Percentiles rank a stretch among this genome's conserved stretches.
Evolutionary conservation across 2,797 vertebrate genomes (phyloP).

Genomic region (Lagocephalus sceleratus): DNA sequence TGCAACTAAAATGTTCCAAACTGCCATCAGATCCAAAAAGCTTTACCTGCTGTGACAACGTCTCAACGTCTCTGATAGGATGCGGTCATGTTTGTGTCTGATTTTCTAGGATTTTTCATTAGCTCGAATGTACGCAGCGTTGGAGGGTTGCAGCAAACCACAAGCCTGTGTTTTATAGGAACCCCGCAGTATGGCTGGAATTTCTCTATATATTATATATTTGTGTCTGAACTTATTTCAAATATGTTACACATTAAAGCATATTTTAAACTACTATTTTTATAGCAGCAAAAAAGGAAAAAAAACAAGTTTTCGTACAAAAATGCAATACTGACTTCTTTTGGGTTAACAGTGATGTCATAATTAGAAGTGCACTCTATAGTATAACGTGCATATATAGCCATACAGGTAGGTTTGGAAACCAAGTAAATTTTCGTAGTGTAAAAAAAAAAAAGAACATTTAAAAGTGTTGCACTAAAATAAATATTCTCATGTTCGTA

Average conservation of each 20-base stretch:
- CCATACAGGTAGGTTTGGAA: slow-evolving; percentile 48
- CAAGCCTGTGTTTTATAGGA: slow-evolving; percentile 19
- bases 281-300: slow-evolving; percentile 33
- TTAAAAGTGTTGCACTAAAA: slow-evolving; percentile 52
- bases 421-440: no score
- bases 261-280: slow-evolving; percentile 48
- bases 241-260: slow-evolving; percentile 10
- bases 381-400: slow-evolving; percentile 49
- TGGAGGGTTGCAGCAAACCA: no score
- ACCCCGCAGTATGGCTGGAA: background rate
- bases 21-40: slow-evolving; percentile 5
- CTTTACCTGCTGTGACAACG: slow-evolving; percentile 12
- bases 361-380: slow-evolving; percentile 54
- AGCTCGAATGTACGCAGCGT: background rate
- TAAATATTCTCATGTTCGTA: slow-evolving; percentile 22
- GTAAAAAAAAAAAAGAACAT: no score
- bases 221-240: slow-evolving; percentile 8
- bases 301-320: slow-evolving; percentile 20
- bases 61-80: slow-evolving; percentile 1
- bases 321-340: slow-evolving; percentile 64
- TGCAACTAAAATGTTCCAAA: slow-evolving; percentile 18
- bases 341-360: slow-evolving; percentile 69
- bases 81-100: slow-evolving; percentile 4
- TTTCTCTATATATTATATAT: slow-evolving; percentile 3
- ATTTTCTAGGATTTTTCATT: slow-evolving; percentile 14